phyloP scores from a whole-genome alignment of 2,113 vertebrate genomes.

The Oncorhynchus kisutch region DNA sequence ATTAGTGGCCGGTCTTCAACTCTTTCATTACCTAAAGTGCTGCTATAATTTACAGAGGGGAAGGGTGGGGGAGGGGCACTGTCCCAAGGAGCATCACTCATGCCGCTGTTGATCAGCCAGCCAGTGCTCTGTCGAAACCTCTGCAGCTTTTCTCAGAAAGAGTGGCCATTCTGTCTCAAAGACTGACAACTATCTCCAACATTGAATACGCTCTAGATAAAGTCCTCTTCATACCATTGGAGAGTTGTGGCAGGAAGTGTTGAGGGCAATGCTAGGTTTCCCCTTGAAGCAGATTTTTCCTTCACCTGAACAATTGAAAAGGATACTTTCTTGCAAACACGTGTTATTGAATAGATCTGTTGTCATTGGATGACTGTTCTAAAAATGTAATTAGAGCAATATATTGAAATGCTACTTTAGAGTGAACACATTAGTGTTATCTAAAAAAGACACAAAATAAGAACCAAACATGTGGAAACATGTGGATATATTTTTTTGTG shows the following conservation, averaged over 20 bases:
- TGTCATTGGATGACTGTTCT: not conserved
- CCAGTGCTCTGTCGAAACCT: conserved; percentile 33
- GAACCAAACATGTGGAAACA: no score
- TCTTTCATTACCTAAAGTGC: conserved; percentile 88
- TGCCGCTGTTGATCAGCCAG: conserved; percentile 49
- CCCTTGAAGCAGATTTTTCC: not conserved
- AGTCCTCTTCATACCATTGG: not conserved
- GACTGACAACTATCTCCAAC: conserved; percentile 2
- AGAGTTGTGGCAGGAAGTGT: not conserved
- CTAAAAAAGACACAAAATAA: no score
- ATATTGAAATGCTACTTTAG: not conserved
- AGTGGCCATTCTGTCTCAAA: not conserved
- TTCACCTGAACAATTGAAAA: not conserved
- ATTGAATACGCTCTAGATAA: conserved; percentile 10
- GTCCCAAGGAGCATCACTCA: conserved; percentile 56
- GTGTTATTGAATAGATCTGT: not conserved
- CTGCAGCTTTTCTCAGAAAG: conserved; percentile 37
- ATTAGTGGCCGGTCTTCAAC: conserved; percentile 82
- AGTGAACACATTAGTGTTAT: no score
- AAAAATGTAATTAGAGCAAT: not conserved
- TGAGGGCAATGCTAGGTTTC: not conserved
- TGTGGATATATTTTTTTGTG: no score
- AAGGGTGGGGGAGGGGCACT: conserved; percentile 36
- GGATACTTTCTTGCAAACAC: conserved; percentile 5
- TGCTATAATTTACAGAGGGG: conserved; percentile 82